Conservation (phyloP, 53 echinoderm and acorn worm genomes). For the Crossaster papposus region DNA sequence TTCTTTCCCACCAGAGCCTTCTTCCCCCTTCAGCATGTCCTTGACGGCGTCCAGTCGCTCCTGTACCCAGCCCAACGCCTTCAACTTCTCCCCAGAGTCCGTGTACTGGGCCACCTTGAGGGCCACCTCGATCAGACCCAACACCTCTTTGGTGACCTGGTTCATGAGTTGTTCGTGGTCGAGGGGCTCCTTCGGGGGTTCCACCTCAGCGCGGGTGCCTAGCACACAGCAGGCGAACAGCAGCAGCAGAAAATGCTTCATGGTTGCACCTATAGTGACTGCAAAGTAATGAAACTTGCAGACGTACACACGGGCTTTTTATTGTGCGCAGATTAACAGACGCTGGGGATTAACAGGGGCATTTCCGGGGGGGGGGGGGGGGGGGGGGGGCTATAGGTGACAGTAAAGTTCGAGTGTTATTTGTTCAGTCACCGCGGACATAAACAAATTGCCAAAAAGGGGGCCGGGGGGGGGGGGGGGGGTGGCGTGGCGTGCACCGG, state of each 20-base stretch:
- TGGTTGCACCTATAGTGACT: background rate
- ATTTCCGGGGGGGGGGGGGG: too few species aligned
- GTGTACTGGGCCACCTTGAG: constrained; percentile 53
- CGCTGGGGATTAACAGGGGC: too few species aligned
- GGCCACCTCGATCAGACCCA: constrained; percentile 29
- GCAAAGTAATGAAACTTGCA: background rate
- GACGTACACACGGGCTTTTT: background rate
- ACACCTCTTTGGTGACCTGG: background rate
- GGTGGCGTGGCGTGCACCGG: too few species aligned
- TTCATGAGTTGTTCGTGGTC: background rate
- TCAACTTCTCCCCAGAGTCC: background rate
- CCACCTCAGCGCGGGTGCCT: background rate
- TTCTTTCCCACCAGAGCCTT: background rate
- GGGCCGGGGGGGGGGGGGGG: too few species aligned
- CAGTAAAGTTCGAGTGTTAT: too few species aligned
- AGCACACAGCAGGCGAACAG: background rate
- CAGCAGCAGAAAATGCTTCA: constrained; percentile 9
- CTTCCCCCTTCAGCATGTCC: background rate
- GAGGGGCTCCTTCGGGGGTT: background rate
- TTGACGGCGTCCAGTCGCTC: background rate
- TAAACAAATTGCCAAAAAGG: too few species aligned
- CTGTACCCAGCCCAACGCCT: constrained; percentile 36
- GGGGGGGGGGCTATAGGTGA: too few species aligned
- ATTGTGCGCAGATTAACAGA: background rate
- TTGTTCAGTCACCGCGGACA: too few species aligned